Conservation (phyloP, 2,113 vertebrate species). For the Gasterosteus nipponicus region DNA sequence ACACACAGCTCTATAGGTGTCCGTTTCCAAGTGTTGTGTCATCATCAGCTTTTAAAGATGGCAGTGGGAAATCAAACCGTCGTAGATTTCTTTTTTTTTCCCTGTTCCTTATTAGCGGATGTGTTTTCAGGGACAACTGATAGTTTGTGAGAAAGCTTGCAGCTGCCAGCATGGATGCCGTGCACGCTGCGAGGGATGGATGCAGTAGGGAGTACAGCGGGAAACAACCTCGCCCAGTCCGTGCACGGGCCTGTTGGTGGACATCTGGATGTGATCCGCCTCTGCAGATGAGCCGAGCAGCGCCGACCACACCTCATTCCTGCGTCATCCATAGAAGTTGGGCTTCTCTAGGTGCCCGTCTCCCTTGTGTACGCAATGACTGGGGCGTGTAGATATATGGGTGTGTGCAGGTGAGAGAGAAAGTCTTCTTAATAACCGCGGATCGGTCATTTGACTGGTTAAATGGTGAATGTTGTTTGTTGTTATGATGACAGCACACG, state of each 20-base stretch:
- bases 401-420: background rate
- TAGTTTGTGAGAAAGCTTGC: conserved; percentile 52
- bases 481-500: background rate
- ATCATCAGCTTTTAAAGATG: conserved; percentile 38
- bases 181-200: conserved; percentile 51
- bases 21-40: conserved; percentile 52
- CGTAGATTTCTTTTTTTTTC: background rate
- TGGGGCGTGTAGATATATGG: background rate
- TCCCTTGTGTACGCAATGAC: background rate
- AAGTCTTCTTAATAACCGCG: background rate
- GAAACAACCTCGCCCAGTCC: conserved; percentile 64
- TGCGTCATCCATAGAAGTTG: conserved; percentile 11
- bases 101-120: conserved; percentile 23
- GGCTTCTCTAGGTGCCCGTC: conserved; percentile 17
- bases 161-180: conserved; percentile 43
- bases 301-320: conserved; percentile 54
- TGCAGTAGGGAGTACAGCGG: conserved; percentile 45
- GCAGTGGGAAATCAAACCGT: conserved; percentile 40
- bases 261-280: conserved; percentile 78
- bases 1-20: conserved; percentile 16
- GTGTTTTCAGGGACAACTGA: conserved; percentile 38
- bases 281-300: conserved; percentile 63
- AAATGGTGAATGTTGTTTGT: background rate
- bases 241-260: conserved; percentile 38
- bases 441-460: background rate